Percentiles rank a stretch among this genome's conserved stretches.
Evolutionary conservation across 2,113 vertebrate genomes (phyloP).

Genomic region (Indicator indicator): DNA sequence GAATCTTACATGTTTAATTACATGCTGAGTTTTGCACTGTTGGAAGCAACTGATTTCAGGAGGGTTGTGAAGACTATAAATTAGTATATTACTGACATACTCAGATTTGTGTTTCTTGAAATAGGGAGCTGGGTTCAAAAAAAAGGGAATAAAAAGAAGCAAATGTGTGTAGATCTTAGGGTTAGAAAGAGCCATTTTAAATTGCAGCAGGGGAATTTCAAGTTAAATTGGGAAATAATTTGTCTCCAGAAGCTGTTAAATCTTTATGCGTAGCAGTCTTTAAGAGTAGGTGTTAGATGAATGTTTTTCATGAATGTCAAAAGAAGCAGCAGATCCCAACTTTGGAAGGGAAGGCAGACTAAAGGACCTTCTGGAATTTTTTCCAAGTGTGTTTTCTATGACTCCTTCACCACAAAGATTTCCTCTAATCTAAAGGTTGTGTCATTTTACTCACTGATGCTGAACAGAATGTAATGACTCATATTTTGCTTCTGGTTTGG

Average conservation of each 20-base stretch:
- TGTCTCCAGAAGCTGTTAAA: neutral
- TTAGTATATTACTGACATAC: constrained; percentile 3
- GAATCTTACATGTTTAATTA: constrained; percentile 41
- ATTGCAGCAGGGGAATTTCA: neutral
- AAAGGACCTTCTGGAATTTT: neutral
- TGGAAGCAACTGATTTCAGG: constrained; percentile 27
- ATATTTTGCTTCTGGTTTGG: neutral
- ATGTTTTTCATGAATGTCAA: neutral
- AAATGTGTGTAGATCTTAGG: neutral
- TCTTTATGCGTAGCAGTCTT: neutral
- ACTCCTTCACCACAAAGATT: neutral
- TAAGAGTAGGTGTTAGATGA: neutral
- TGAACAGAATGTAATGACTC: neutral
- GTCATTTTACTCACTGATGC: neutral
- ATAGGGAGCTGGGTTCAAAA: constrained; percentile 4
- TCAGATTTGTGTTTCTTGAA: constrained; percentile 23
- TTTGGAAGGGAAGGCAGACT: neutral
- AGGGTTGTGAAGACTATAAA: constrained; percentile 22
- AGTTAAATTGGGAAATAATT: neutral
- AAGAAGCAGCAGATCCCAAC: neutral
- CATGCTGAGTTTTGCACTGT: constrained; percentile 18
- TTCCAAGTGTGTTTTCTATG: neutral
- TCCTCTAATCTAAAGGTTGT: neutral
- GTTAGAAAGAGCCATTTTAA: neutral
- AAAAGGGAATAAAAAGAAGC: neutral